Conservation (phyloP, 2,888 invertebrate species). For the Trachelus troglodyta region DNA sequence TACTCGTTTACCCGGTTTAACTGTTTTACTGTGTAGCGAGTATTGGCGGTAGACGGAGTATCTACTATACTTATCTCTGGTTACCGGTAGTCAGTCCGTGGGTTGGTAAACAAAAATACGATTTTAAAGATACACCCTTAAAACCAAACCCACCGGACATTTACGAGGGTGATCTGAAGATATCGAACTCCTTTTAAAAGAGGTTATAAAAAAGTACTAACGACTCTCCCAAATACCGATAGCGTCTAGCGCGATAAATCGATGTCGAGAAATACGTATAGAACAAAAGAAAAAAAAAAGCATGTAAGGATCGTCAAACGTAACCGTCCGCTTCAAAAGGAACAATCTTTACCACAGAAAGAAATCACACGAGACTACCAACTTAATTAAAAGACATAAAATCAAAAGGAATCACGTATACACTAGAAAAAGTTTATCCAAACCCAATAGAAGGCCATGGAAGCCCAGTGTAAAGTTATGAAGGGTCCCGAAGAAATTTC, state of each 20-base stretch:
- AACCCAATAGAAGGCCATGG: background rate
- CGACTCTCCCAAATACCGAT: background rate
- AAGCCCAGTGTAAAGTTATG: background rate
- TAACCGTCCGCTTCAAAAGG: background rate
- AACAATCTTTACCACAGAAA: background rate
- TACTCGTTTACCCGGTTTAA: conserved; percentile 2
- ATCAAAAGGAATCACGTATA: background rate
- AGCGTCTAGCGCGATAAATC: background rate
- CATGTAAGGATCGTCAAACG: background rate
- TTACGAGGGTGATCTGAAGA: background rate
- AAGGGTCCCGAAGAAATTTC: background rate
- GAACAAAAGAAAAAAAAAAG: background rate
- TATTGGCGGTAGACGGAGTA: background rate
- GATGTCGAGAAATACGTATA: background rate
- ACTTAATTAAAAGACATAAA: background rate
- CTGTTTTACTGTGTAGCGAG: background rate
- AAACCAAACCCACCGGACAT: background rate
- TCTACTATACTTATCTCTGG: background rate
- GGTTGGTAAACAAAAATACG: background rate
- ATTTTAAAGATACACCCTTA: background rate
- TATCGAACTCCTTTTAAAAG: background rate
- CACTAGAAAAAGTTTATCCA: background rate
- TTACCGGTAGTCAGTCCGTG: background rate
- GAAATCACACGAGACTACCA: background rate
- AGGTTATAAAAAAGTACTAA: background rate